Percentiles rank a stretch among this genome's conserved stretches.
phyloP scores from a whole-genome alignment of 1,140 invertebrate species.

The Apolygus lucorum region DNA sequence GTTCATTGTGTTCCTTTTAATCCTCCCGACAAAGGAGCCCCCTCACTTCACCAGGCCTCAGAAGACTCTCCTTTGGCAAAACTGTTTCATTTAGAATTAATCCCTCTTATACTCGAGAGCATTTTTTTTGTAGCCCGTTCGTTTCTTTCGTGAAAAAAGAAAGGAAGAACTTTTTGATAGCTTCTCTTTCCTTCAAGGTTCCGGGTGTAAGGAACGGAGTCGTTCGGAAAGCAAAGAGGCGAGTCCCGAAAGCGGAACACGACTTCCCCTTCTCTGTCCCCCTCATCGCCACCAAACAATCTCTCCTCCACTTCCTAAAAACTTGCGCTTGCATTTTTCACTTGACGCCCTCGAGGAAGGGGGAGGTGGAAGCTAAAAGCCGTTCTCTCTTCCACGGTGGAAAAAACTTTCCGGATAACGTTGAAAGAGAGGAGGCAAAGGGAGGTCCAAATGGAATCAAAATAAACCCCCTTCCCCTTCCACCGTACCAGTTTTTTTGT shows the following conservation, averaged over 20 bases:
- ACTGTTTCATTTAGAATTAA: not conserved
- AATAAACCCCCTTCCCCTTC: not conserved
- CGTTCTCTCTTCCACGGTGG: not conserved
- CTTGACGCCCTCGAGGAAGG: not conserved
- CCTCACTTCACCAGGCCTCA: not conserved
- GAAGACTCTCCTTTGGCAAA: not conserved
- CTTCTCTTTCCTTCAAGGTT: too few relatives aligned
- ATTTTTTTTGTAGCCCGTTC: not conserved
- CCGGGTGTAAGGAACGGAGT: not conserved
- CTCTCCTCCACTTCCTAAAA: not conserved
- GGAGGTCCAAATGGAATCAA: not conserved
- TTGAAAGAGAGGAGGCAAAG: not conserved
- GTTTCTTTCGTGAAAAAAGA: not conserved
- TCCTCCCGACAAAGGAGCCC: not conserved
- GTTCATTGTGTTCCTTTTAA: not conserved
- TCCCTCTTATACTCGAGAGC: not conserved
- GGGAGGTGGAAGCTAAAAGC: not conserved
- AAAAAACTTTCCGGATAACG: too few relatives aligned
- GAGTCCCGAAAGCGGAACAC: not conserved
- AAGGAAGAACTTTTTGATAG: not conserved
- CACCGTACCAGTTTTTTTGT: too few relatives aligned
- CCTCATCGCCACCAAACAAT: too few relatives aligned
- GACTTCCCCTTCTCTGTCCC: too few relatives aligned
- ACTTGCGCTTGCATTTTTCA: not conserved
- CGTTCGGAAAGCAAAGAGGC: not conserved